phyloP scores from a whole-genome alignment of 2,113 vertebrate genomes.

The Pachycephala philippinensis region DNA sequence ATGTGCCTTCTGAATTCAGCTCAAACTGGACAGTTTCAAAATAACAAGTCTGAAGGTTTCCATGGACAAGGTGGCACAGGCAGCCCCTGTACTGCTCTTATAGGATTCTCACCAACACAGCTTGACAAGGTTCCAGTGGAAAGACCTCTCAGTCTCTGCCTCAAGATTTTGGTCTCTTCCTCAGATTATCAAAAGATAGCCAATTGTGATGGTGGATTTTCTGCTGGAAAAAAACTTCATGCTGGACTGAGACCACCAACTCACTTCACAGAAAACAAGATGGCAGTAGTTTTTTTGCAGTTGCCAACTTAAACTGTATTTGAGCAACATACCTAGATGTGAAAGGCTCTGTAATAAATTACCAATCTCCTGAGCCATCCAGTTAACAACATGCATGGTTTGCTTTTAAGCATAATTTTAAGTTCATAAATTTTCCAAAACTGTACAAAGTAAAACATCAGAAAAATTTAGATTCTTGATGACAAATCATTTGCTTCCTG shows the following conservation, averaged over 20 bases:
- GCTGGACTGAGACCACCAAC: slow-evolving; percentile 38
- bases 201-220: slow-evolving; percentile 26
- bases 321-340: slow-evolving; percentile 16
- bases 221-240: background rate
- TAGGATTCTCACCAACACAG: background rate
- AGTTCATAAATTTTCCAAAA: background rate
- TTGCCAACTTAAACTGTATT: background rate
- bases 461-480: background rate
- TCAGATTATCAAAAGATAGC: background rate
- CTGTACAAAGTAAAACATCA: background rate
- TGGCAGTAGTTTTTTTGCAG: background rate
- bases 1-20: background rate
- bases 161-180: slow-evolving; percentile 3
- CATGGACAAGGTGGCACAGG: background rate
- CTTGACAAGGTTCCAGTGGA: background rate
- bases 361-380: slow-evolving; percentile 64
- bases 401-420: background rate
- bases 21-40: background rate
- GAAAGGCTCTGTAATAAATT: slow-evolving; percentile 56
- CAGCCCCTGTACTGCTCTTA: background rate
- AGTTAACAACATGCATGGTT: background rate
- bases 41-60: background rate
- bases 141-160: background rate
- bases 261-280: slow-evolving; percentile 22
- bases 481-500: background rate